phyloP scores from a whole-genome alignment of 1,140 invertebrate species.

The Pachypsylla venusta region DNA sequence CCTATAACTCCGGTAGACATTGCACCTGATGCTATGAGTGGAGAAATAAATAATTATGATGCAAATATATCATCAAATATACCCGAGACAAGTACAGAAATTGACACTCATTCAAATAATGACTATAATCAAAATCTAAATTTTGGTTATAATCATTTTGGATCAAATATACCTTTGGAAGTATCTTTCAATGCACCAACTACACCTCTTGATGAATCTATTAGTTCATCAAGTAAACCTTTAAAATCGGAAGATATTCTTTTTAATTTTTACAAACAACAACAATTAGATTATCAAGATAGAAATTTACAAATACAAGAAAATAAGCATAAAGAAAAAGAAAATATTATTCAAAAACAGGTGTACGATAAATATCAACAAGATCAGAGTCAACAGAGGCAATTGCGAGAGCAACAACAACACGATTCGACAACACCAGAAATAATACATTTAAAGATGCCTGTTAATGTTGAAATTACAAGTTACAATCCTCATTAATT shows the following conservation, averaged over 20 bases:
- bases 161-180: too few species aligned
- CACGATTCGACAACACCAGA: background rate
- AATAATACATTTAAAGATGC: background rate
- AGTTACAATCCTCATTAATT: too few species aligned
- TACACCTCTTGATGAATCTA: too few species aligned
- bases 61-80: background rate
- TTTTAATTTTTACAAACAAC: conserved; percentile 1
- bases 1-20: too few species aligned
- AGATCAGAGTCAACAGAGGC: too few species aligned
- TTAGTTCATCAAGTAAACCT: too few species aligned
- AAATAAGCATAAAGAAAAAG: background rate
- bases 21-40: too few species aligned
- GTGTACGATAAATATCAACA: background rate
- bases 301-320: background rate
- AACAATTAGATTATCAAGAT: background rate
- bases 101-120: background rate
- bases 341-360: background rate
- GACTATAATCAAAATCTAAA: too few species aligned
- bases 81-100: background rate
- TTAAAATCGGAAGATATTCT: too few species aligned
- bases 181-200: too few species aligned
- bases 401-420: background rate
- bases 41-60: too few species aligned
- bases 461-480: background rate
- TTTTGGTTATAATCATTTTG: too few species aligned